Percentiles rank a stretch among this genome's conserved stretches.
These are phyloP conservation scores for Neostethus bicornis DNA, from an alignment of 2,797 vertebrate genomes.

Conservation along the genomic window DNA sequence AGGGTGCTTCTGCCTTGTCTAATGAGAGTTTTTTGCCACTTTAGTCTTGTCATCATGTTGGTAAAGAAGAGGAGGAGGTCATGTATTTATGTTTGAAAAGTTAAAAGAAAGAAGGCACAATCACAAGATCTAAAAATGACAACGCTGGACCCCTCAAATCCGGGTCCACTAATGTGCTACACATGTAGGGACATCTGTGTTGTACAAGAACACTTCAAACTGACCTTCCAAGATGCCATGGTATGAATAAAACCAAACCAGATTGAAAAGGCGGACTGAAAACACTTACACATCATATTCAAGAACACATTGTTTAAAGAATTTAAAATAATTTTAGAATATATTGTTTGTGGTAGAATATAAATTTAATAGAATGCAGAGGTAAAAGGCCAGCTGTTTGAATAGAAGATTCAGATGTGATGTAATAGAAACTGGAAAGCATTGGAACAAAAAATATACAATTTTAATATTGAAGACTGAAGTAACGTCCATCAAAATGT, in stretches of 20 bases:
- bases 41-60: constrained; percentile 19
- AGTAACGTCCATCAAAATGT: too few relatives aligned
- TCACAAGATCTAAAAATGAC: constrained; percentile 43
- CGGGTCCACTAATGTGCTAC: constrained; percentile 45
- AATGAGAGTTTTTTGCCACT: constrained; percentile 44
- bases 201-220: constrained; percentile 23
- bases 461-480: too few relatives aligned
- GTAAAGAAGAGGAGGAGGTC: not conserved
- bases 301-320: not conserved
- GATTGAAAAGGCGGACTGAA: constrained; percentile 16
- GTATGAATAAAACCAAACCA: constrained; percentile 28
- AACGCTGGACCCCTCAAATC: constrained; percentile 46
- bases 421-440: too few relatives aligned
- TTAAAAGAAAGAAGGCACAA: constrained; percentile 6
- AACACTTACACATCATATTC: too few relatives aligned
- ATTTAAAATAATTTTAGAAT: not conserved
- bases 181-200: constrained; percentile 55
- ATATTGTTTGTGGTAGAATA: too few relatives aligned
- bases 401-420: too few relatives aligned
- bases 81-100: constrained; percentile 14
- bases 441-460: too few relatives aligned
- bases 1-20: constrained; percentile 36
- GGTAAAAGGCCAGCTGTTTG: too few relatives aligned
- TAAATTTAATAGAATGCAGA: too few relatives aligned
- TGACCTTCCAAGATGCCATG: constrained; percentile 39